Conservation (phyloP, 2,888 invertebrate genomes). For the Platycheirus albimanus region DNA sequence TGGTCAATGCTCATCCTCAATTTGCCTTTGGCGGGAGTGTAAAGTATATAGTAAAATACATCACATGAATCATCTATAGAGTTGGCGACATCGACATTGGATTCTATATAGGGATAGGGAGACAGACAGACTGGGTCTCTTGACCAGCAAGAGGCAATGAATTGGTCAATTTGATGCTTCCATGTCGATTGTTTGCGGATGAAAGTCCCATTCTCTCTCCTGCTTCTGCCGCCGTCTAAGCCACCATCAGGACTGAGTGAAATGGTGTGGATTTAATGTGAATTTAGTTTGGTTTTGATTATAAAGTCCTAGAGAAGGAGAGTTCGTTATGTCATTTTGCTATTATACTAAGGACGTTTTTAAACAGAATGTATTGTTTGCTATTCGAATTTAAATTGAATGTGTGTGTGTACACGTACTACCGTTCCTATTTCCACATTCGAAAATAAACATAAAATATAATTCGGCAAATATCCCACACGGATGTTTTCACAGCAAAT, state of each 20-base stretch:
- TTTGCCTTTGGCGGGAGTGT: slow-evolving; percentile 30
- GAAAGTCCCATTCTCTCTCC: too few relatives aligned
- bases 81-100: slow-evolving; percentile 41
- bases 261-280: slow-evolving; percentile 56
- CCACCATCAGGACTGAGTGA: slow-evolving; percentile 16
- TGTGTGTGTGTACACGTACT: neutral
- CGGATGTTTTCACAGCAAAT: neutral
- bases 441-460: slow-evolving; percentile 13
- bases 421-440: neutral
- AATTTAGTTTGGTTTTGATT: slow-evolving; percentile 38
- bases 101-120: too few relatives aligned
- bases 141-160: slow-evolving; percentile 35
- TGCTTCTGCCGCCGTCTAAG: neutral
- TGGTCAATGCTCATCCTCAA: slow-evolving; percentile 56
- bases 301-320: neutral
- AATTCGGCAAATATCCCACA: neutral
- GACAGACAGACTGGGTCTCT: slow-evolving; percentile 55
- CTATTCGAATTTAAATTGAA: neutral
- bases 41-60: neutral
- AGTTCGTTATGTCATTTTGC: neutral
- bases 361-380: slow-evolving; percentile 10
- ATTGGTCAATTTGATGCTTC: slow-evolving; percentile 55
- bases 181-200: slow-evolving; percentile 46
- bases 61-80: slow-evolving; percentile 6
- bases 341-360: neutral